phyloP scores from a whole-genome alignment of 2,888 invertebrate genomes.

The Brenthis ino region DNA sequence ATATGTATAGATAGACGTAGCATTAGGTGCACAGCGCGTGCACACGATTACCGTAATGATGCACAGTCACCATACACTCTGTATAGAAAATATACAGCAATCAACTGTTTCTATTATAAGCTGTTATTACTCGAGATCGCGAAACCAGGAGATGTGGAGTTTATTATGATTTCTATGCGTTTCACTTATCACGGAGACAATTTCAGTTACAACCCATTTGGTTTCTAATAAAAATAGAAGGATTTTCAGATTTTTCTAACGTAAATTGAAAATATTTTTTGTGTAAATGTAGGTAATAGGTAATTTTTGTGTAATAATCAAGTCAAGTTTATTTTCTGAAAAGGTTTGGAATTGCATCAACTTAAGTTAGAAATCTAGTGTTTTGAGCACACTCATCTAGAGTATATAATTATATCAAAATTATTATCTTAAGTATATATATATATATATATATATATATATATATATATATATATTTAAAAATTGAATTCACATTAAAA shows the following conservation, averaged over 20 bases:
- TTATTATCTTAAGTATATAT: too few relatives aligned
- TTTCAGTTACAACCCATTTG: constrained; percentile 1
- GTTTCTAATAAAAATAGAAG: not conserved
- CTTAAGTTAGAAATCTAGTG: too few relatives aligned
- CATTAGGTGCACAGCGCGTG: constrained; percentile 53
- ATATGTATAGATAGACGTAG: constrained; percentile 37
- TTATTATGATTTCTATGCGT: constrained; percentile 49
- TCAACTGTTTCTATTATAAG: constrained; percentile 59
- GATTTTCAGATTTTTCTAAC: too few relatives aligned
- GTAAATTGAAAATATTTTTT: not conserved
- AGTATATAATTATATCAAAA: too few relatives aligned
- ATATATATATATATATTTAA: too few relatives aligned
- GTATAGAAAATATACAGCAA: constrained; percentile 69
- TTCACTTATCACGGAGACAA: constrained; percentile 46
- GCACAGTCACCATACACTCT: constrained; percentile 44
- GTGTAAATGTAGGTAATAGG: too few relatives aligned
- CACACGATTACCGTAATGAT: constrained; percentile 65
- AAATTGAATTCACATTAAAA: too few relatives aligned
- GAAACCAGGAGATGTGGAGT: constrained; percentile 43
- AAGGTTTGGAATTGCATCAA: too few relatives aligned
- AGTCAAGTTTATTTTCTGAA: too few relatives aligned
- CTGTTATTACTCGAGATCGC: constrained; percentile 49
- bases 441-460: too few relatives aligned
- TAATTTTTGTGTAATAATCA: too few relatives aligned
- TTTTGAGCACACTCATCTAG: too few relatives aligned